These are phyloP conservation scores for Sisor rabdophorus DNA, from an alignment of 2,113 vertebrate species.

Conservation along the genomic window DNA sequence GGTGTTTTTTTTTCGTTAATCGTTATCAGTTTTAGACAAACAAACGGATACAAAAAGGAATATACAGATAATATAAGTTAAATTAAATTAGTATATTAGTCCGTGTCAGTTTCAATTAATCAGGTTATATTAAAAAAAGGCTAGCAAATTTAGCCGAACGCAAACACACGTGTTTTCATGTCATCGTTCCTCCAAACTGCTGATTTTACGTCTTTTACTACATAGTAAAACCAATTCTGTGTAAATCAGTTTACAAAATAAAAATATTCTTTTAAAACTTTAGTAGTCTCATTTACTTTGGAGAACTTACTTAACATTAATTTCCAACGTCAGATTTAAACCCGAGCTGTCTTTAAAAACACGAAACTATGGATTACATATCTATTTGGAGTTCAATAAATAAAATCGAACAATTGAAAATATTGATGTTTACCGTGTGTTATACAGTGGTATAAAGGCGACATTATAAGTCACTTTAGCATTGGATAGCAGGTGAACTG, in stretches of 20 bases:
- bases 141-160: background rate
- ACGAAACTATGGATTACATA: background rate
- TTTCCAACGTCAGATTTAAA: background rate
- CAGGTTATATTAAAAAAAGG: background rate
- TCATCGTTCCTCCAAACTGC: background rate
- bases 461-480: background rate
- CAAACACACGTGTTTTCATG: background rate
- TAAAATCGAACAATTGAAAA: too few relatives aligned
- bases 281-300: background rate
- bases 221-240: too few relatives aligned
- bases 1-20: too few relatives aligned
- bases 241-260: too few relatives aligned
- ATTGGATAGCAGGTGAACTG: background rate
- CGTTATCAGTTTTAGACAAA: background rate
- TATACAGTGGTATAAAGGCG: background rate
- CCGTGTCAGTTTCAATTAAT: background rate
- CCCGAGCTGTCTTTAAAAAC: background rate
- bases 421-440: background rate
- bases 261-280: background rate
- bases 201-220: too few relatives aligned
- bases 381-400: too few relatives aligned
- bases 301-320: background rate
- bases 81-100: too few relatives aligned
- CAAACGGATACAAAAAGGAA: background rate
- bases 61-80: background rate